Evolutionary conservation across 2,113 vertebrate species (phyloP).

Genomic region (Sceloporus undulatus): DNA sequence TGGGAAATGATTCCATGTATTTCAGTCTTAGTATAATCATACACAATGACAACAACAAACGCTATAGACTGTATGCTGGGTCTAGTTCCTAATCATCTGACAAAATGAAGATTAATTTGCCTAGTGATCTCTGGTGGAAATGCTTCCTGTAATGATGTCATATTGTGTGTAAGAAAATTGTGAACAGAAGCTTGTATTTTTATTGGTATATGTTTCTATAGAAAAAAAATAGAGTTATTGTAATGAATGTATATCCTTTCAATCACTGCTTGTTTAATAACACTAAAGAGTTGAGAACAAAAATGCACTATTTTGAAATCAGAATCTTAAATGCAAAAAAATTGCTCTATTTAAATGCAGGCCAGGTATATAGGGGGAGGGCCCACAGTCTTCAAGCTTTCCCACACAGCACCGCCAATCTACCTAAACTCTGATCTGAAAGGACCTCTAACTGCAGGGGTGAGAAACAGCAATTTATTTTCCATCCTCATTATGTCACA

Average conservation of each 20-base stretch:
- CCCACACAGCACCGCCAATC: slow-evolving; percentile 82
- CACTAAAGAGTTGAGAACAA: slow-evolving; percentile 23
- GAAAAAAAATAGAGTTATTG: background rate
- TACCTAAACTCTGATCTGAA: slow-evolving; percentile 88
- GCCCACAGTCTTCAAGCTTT: slow-evolving; percentile 84
- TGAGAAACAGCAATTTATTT: slow-evolving; percentile 78
- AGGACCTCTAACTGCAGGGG: slow-evolving; percentile 86
- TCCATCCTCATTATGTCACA: slow-evolving; percentile 74
- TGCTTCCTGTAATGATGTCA: background rate
- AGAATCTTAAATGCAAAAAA: slow-evolving; percentile 66
- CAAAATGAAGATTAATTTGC: slow-evolving; percentile 33
- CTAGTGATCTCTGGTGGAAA: slow-evolving; percentile 34
- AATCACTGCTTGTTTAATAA: slow-evolving; percentile 38
- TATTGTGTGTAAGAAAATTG: background rate
- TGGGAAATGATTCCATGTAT: slow-evolving; percentile 10
- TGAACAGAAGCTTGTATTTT: background rate
- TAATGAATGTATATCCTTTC: background rate
- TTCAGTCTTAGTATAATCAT: slow-evolving; percentile 11
- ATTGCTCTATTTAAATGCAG: slow-evolving; percentile 79
- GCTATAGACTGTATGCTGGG: slow-evolving; percentile 45
- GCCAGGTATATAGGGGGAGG: slow-evolving; percentile 84
- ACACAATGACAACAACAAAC: background rate
- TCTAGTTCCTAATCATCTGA: slow-evolving; percentile 19
- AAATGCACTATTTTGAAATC: slow-evolving; percentile 42
- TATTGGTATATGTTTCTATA: background rate